phyloP scores from a whole-genome alignment of 2,113 vertebrate genomes.

The Sapajus apella region DNA sequence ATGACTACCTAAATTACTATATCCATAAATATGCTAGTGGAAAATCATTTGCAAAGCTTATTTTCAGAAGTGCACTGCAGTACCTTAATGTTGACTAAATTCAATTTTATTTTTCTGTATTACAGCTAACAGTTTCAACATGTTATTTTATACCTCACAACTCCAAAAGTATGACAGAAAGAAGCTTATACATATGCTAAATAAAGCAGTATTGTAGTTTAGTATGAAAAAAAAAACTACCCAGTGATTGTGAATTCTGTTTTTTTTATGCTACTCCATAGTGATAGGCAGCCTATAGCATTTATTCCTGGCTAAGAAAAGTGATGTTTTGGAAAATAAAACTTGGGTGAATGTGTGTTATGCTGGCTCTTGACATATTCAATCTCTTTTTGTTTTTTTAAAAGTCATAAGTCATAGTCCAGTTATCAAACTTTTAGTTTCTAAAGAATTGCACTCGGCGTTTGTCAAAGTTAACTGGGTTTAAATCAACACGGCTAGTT shows the following conservation, averaged over 20 bases:
- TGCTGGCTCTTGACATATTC: neutral
- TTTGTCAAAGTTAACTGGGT: conserved; percentile 12
- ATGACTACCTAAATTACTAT: conserved; percentile 60
- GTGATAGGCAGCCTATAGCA: neutral
- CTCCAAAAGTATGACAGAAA: conserved; percentile 34
- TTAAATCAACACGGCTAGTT: neutral
- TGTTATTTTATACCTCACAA: conserved; percentile 41
- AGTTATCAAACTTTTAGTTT: conserved; percentile 16
- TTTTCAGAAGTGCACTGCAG: conserved; percentile 34
- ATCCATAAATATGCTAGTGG: conserved; percentile 69
- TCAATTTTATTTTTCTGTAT: conserved; percentile 41
- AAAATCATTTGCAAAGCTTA: conserved; percentile 57
- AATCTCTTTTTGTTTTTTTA: neutral
- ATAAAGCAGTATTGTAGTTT: conserved; percentile 22
- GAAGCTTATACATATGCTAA: neutral
- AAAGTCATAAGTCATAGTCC: neutral
- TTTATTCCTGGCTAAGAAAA: conserved; percentile 36
- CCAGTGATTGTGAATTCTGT: neutral
- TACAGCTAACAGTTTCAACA: conserved; percentile 18
- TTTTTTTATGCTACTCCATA: neutral
- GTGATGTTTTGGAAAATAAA: conserved; percentile 41
- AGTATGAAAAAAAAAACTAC: neutral
- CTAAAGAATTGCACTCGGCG: neutral
- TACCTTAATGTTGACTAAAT: conserved; percentile 15
- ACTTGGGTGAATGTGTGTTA: conserved; percentile 33